Conservation (phyloP, 1,140 invertebrate species). For the Macrobrachium rosenbergii region DNA sequence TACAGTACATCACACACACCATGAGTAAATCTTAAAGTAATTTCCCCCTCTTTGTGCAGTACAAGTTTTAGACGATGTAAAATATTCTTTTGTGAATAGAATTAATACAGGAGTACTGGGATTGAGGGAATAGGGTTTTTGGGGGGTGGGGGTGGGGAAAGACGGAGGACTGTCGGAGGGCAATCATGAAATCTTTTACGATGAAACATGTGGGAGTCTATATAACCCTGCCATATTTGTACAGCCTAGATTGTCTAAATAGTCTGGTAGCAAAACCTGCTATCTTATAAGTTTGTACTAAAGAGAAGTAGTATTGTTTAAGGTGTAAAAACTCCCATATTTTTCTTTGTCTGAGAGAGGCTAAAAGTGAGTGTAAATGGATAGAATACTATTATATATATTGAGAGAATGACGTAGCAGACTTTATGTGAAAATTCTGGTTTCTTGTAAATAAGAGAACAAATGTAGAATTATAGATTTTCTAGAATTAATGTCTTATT, state of each 20-base stretch:
- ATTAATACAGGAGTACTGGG: not conserved
- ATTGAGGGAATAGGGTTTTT: constrained; percentile 1
- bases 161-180: constrained; percentile 31
- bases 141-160: constrained; percentile 19
- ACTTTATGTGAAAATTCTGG: constrained; percentile 38
- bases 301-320: constrained; percentile 56
- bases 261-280: constrained; percentile 31
- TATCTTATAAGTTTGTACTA: constrained; percentile 57
- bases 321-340: constrained; percentile 46
- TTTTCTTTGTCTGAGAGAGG: constrained; percentile 60
- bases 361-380: constrained; percentile 57
- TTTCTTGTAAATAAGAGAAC: constrained; percentile 57
- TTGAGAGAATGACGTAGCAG: constrained; percentile 49
- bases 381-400: constrained; percentile 47
- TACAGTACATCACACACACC: constrained; percentile 10
- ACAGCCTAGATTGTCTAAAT: constrained; percentile 44
- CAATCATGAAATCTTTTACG: constrained; percentile 45
- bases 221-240: constrained; percentile 62
- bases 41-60: constrained; percentile 23
- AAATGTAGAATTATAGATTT: constrained; percentile 56
- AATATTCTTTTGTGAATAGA: constrained; percentile 35
- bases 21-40: constrained; percentile 4
- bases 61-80: constrained; percentile 35
- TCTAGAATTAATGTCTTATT: constrained; percentile 47
- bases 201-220: constrained; percentile 50